Evolutionary conservation across 1,140 invertebrate species (phyloP).

Genomic region (Brachionus rubens): DNA sequence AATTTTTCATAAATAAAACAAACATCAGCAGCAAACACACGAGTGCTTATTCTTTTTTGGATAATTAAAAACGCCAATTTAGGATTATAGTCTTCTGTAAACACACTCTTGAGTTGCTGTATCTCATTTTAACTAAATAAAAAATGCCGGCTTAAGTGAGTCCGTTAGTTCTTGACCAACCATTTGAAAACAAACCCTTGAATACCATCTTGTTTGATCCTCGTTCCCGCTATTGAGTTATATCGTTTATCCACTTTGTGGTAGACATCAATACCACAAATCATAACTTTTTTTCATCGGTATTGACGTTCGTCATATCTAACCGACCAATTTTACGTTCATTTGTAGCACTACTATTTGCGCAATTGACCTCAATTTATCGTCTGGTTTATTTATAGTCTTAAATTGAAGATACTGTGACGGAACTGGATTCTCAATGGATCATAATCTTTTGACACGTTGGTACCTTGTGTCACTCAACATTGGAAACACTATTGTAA

Average conservation of each 20-base stretch:
- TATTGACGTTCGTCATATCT: slow-evolving; percentile 78
- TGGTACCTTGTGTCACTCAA: slow-evolving; percentile 78
- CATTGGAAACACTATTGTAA: slow-evolving; percentile 69
- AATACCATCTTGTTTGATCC: slow-evolving; percentile 72
- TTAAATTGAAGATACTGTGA: slow-evolving; percentile 67
- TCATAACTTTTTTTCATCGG: slow-evolving; percentile 72
- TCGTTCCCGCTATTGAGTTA: slow-evolving; percentile 70
- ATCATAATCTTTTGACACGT: slow-evolving; percentile 82
- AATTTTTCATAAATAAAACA: slow-evolving; percentile 19
- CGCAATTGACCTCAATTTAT: slow-evolving; percentile 64
- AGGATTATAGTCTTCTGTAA: slow-evolving; percentile 65
- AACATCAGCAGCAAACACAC: slow-evolving; percentile 62
- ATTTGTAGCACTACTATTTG: slow-evolving; percentile 92
- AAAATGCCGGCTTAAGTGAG: slow-evolving; percentile 69
- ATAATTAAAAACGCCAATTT: slow-evolving; percentile 75
- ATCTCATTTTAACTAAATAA: slow-evolving; percentile 73
- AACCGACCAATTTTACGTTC: slow-evolving; percentile 89
- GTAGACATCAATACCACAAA: slow-evolving; percentile 84
- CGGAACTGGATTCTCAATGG: slow-evolving; percentile 69
- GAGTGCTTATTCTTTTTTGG: slow-evolving; percentile 83
- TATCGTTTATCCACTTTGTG: slow-evolving; percentile 68
- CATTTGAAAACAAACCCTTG: slow-evolving; percentile 69
- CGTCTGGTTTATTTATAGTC: slow-evolving; percentile 53
- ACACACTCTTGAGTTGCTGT: slow-evolving; percentile 66
- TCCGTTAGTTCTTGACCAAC: slow-evolving; percentile 73